phyloP scores from a whole-genome alignment of 2,113 vertebrate species.

The Amblyornis subalaris region DNA sequence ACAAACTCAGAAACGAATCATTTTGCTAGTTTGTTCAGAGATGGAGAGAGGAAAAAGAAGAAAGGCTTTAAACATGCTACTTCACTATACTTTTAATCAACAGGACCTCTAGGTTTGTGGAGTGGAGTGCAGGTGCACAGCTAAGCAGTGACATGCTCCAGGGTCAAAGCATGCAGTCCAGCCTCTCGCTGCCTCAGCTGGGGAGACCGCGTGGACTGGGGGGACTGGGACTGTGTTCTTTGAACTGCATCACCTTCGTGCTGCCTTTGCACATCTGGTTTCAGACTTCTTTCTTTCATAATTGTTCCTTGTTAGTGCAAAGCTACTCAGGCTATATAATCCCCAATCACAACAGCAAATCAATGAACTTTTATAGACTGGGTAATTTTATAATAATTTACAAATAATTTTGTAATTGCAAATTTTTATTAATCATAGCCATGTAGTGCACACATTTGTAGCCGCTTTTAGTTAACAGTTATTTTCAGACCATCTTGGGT shows the following conservation, averaged over 20 bases:
- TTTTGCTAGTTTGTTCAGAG: conserved; percentile 12
- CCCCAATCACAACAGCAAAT: neutral
- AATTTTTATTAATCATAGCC: neutral
- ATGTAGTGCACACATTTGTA: neutral
- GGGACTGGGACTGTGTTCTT: neutral
- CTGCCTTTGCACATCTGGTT: neutral
- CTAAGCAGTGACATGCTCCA: neutral
- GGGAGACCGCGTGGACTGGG: neutral
- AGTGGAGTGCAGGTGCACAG: neutral
- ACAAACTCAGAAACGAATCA: neutral
- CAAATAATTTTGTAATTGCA: neutral
- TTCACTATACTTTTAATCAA: neutral
- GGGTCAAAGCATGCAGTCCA: neutral
- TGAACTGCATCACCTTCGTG: neutral
- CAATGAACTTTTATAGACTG: neutral
- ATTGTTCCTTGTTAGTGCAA: neutral
- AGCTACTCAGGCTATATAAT: neutral
- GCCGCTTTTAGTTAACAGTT: neutral
- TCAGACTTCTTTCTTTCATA: neutral
- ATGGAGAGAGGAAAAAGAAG: neutral
- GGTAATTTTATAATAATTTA: neutral
- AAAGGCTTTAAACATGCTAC: neutral
- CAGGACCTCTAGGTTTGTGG: neutral
- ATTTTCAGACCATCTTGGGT: neutral
- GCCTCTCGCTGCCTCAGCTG: neutral